A percentile compares a stretch with the other conserved stretches of the same genome.
phyloP scores from a whole-genome alignment of 2,888 invertebrate genomes.

The Eucriotettix oculatus region DNA sequence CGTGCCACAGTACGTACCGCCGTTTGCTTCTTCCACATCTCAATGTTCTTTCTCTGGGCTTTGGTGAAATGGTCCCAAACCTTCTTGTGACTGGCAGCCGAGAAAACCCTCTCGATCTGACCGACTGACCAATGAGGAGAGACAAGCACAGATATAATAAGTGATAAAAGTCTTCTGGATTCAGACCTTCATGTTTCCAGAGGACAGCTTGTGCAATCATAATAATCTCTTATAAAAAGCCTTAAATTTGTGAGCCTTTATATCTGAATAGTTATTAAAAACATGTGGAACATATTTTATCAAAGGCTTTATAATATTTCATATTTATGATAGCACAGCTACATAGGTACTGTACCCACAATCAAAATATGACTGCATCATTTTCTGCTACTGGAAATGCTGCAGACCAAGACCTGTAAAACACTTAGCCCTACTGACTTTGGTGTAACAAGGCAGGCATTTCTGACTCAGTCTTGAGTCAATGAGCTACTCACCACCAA shows the following conservation, averaged over 20 bases:
- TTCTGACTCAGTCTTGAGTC: no score
- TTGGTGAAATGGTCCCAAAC: conserved; percentile 99
- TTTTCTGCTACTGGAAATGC: no score
- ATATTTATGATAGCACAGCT: no score
- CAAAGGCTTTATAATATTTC: no score
- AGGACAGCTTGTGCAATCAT: not conserved
- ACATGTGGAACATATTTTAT: not conserved
- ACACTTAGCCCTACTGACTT: no score
- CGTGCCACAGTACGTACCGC: conserved; percentile 49
- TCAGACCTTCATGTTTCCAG: not conserved
- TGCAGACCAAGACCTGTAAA: no score
- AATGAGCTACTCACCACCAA: no score
- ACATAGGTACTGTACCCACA: no score
- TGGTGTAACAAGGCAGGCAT: no score
- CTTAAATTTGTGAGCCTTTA: not conserved
- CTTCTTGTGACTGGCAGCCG: conserved; percentile 90
- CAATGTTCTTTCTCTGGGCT: conserved; percentile 96
- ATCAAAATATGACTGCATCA: no score
- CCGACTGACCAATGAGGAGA: conserved; percentile 51
- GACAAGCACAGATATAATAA: conserved; percentile 14
- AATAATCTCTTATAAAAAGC: not conserved
- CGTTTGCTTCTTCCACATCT: conserved; percentile 92
- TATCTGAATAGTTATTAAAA: not conserved
- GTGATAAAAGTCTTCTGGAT: conserved; percentile 3
- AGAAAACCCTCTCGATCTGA: conserved; percentile 97